Conservation (phyloP, 1,140 invertebrate species). For the Sarcophaga bullata region DNA sequence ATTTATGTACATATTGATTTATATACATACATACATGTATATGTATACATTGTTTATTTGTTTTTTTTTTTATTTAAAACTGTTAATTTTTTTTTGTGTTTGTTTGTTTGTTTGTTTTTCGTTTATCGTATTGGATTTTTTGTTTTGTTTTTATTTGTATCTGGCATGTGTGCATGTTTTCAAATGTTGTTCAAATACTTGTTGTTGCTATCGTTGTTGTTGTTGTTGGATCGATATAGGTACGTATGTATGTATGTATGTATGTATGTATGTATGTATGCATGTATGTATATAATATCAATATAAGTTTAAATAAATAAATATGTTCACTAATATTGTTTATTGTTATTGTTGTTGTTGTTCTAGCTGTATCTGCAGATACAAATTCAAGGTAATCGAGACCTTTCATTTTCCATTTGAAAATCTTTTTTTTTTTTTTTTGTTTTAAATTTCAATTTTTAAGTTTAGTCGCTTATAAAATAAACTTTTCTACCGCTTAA, state of each 20-base stretch:
- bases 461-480: too few species aligned
- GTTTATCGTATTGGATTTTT: too few species aligned
- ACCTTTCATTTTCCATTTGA: conserved; percentile 44
- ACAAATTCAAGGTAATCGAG: conserved; percentile 44
- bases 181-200: conserved; percentile 2
- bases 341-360: not conserved
- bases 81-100: not conserved
- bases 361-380: conserved; percentile 21
- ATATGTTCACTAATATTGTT: too few species aligned
- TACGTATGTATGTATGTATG: too few species aligned
- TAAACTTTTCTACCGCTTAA: not conserved
- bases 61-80: not conserved
- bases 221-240: not conserved
- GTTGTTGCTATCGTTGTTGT: conserved; percentile 3
- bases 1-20: not conserved
- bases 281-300: too few species aligned
- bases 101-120: not conserved
- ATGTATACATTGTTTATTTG: not conserved
- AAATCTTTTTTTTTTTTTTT: conserved; percentile 11
- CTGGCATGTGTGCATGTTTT: conserved; percentile 18
- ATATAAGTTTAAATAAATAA: too few species aligned
- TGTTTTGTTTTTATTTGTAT: not conserved
- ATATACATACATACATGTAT: not conserved
- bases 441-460: not conserved
- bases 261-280: too few species aligned